Base-by-base conservation (phyloP, 2,797 vertebrate genomes). In the Lemur catta region DNA sequence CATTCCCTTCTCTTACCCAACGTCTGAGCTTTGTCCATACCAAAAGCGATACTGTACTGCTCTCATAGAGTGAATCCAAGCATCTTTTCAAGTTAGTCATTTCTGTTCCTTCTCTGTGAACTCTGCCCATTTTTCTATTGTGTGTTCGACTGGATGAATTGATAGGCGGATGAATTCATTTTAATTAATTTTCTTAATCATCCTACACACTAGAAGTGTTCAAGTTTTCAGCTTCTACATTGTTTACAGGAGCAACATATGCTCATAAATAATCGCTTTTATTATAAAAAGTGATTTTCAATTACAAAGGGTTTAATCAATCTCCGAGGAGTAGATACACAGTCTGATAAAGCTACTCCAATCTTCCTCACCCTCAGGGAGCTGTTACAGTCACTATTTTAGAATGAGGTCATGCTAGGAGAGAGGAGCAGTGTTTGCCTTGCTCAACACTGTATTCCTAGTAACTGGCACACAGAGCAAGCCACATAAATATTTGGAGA, bases 231-330 rank as follows among this genome's bases (percentile, higher is more conserved):
- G 59, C 28, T 38, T 84, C 80, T 12, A 14, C 1, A 10, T 14
- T 41, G 13, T 65, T 59, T n/a, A 71, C 5, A 61, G 0, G 7
- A 38, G 18, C 30, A 89, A 38, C 69, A 55, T 4, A 43, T 75
- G 41, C 38, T 79, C 84, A 89, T 72, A 91, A 96, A 96, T 89
- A 93, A 74, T 30, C 11, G 76, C 50, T 74, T 93, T 87, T 76
- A 75, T 95, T 84, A 89, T 74, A 87, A 84, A 86, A 94, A 93
- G 85, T 57, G 59, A 76, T 11, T 84, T 92, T 93, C 50, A 95
- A 84, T 81, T 93, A 92, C 72, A 80, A 52, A 92, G 57, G 6
- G 55, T 10, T 84, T 52, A 84, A 78, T 52, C 89, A 71, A 9
- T 89, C 76, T 89, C 89, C 67, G 10, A 78, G 59, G 59, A 87